phyloP scores from a whole-genome alignment of 2,113 vertebrate genomes.

The Dolichallabes microphthalmus region DNA sequence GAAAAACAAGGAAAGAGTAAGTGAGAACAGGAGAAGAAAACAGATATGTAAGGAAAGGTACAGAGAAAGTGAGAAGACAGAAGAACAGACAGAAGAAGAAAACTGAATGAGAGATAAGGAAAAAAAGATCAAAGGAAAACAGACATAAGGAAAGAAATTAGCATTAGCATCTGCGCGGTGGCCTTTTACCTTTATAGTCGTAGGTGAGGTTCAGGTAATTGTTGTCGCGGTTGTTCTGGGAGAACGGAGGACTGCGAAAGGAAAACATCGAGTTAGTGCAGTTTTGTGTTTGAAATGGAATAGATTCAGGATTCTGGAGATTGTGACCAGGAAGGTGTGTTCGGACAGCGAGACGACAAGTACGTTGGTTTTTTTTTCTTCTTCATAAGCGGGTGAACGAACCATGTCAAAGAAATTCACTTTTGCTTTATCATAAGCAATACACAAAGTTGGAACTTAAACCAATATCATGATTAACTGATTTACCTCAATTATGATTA shows the following conservation, averaged over 20 bases:
- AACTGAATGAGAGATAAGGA: background rate
- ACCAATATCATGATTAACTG: no score
- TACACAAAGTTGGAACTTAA: no score
- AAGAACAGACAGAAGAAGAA: background rate
- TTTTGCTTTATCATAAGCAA: no score
- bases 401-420: no score
- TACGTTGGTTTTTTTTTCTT: no score
- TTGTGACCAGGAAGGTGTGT: background rate
- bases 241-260: conserved; percentile 72
- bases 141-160: background rate
- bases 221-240: conserved; percentile 77
- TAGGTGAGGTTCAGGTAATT: conserved; percentile 78
- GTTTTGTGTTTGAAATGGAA: background rate
- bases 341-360: background rate
- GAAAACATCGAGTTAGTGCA: background rate
- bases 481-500: no score
- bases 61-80: no score
- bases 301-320: background rate
- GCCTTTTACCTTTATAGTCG: conserved; percentile 75
- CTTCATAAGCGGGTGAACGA: no score
- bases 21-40: background rate
- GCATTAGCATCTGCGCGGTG: background rate
- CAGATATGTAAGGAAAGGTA: background rate
- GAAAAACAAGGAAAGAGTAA: background rate
- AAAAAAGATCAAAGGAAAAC: background rate